Evolutionary conservation across 2,113 vertebrate species (phyloP).

Genomic region (Sorex fumeus): DNA sequence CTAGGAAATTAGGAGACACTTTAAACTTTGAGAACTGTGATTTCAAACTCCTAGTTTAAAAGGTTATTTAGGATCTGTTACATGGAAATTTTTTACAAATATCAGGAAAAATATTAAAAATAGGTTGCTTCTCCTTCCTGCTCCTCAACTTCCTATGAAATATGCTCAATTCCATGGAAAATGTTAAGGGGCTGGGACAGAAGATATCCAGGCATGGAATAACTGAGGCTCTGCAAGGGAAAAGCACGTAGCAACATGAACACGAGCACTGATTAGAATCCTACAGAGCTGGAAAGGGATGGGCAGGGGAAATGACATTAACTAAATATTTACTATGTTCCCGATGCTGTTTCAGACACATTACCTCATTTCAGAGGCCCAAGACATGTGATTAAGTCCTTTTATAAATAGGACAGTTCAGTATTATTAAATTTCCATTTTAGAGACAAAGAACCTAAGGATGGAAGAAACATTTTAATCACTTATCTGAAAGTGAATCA

Average conservation of each 20-base stretch:
- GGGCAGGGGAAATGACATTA: slow-evolving; percentile 65
- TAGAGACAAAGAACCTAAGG: slow-evolving; percentile 53
- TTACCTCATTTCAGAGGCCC: slow-evolving; percentile 48
- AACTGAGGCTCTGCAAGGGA: slow-evolving; percentile 18
- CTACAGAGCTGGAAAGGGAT: slow-evolving; percentile 33
- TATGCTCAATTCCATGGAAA: slow-evolving; percentile 64
- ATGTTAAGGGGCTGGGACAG: slow-evolving; percentile 44
- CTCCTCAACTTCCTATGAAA: slow-evolving; percentile 55
- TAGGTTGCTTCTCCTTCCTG: slow-evolving; percentile 70
- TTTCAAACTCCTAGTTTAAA: slow-evolving; percentile 53
- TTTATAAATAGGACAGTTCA: slow-evolving; percentile 62
- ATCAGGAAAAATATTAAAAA: slow-evolving; percentile 73
- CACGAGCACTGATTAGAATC: slow-evolving; percentile 15
- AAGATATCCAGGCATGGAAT: background rate
- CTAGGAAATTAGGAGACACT: slow-evolving; percentile 1
- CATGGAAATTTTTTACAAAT: slow-evolving; percentile 75
- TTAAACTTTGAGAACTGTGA: background rate
- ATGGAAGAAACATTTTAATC: background rate
- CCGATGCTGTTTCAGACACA: slow-evolving; percentile 64
- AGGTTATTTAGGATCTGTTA: slow-evolving; percentile 63
- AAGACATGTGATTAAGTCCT: slow-evolving; percentile 41
- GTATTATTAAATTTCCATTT: slow-evolving; percentile 35
- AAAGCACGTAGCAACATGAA: background rate
- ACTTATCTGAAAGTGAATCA: slow-evolving; percentile 40
- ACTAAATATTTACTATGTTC: slow-evolving; percentile 77